Percentiles rank a stretch among this genome's conserved stretches.
Evolutionary conservation across 2,113 vertebrate genomes (phyloP).

Genomic region (Phyllostomus hastatus): DNA sequence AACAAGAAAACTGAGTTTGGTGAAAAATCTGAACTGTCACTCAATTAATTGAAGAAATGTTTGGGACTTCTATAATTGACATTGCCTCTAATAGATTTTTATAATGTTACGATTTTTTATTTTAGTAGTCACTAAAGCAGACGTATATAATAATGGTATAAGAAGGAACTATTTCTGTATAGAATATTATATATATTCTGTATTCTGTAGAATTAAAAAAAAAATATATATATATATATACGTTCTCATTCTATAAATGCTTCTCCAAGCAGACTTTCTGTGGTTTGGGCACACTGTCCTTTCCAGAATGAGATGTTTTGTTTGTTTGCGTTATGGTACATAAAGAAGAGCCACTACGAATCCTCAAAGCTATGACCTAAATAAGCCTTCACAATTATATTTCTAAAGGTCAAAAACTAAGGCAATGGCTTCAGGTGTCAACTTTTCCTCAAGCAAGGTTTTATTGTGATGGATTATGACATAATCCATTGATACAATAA

Average conservation of each 20-base stretch:
- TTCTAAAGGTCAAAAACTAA: slow-evolving; percentile 53
- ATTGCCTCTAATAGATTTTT: background rate
- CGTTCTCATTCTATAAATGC: background rate
- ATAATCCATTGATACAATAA: slow-evolving; percentile 36
- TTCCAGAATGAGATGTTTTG: background rate
- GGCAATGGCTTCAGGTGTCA: slow-evolving; percentile 39
- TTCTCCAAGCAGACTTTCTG: background rate
- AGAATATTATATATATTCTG: no score
- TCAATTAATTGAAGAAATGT: slow-evolving; percentile 3
- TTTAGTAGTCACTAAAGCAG: background rate
- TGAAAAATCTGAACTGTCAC: background rate
- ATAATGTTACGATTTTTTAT: background rate
- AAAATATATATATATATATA: background rate
- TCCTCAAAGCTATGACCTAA: slow-evolving; percentile 17
- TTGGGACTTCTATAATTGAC: background rate
- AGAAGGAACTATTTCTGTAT: background rate
- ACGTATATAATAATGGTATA: background rate
- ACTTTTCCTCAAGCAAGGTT: slow-evolving; percentile 3
- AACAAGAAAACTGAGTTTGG: background rate
- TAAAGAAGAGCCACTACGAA: background rate
- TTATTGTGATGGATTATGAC: background rate
- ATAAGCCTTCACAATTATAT: slow-evolving; percentile 2
- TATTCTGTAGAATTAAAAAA: background rate
- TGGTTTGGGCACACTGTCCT: background rate
- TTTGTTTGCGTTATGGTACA: background rate